Conservation (phyloP, 2,797 vertebrate species). For the Dermochelys coriacea region DNA sequence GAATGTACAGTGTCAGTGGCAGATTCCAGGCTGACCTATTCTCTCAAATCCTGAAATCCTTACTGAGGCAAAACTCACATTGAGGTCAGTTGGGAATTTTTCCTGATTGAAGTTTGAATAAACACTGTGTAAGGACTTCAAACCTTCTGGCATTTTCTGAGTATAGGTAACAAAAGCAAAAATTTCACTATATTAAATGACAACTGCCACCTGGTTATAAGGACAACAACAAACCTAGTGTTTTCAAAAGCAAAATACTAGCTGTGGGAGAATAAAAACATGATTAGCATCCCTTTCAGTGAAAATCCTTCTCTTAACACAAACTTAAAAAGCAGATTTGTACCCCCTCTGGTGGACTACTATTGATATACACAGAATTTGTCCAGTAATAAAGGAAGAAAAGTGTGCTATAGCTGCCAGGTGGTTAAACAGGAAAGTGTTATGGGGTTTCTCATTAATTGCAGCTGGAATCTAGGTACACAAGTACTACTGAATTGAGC, state of each 20-base stretch:
- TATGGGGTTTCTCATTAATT: not conserved
- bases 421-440: not conserved
- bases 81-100: not conserved
- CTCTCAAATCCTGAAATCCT: not conserved
- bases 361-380: slow-evolving; percentile 15
- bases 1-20: not conserved
- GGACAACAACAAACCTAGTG: rapidly evolving
- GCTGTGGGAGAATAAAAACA: not conserved
- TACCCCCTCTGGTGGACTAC: slow-evolving; percentile 73
- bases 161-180: not conserved
- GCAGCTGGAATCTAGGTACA: not conserved
- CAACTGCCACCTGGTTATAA: rapidly evolving
- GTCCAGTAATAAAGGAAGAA: not conserved
- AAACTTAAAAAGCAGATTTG: slow-evolving; percentile 19
- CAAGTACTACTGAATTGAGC: not conserved
- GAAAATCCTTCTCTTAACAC: not conserved
- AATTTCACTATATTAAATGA: not conserved
- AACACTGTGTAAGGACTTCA: not conserved
- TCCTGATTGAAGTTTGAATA: not conserved
- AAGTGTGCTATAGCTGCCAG: not conserved
- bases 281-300: rapidly evolving
- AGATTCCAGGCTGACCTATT: not conserved
- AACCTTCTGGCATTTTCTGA: not conserved
- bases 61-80: slow-evolving; percentile 5
- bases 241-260: not conserved